These are phyloP conservation scores for Muscicapa striata DNA, from an alignment of 2,797 vertebrate species.

Conservation along the genomic window DNA sequence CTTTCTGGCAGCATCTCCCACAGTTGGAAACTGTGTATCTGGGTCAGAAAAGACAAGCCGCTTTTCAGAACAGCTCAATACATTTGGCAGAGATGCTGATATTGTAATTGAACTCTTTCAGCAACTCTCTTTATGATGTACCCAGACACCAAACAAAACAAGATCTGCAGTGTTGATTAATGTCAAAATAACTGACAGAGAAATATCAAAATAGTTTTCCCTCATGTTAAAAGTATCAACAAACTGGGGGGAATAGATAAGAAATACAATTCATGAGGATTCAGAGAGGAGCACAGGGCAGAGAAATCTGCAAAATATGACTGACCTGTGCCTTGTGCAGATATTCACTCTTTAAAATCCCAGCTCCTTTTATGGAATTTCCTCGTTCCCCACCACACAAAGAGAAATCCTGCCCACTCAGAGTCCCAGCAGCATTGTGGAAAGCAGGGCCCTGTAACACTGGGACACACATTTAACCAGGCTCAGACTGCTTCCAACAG, in stretches of 20 bases:
- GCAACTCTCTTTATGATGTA: constrained; percentile 73
- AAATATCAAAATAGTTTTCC: constrained; percentile 66
- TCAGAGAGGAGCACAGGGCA: not conserved
- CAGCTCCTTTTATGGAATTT: not conserved
- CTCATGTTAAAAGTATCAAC: constrained; percentile 50
- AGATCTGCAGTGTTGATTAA: constrained; percentile 67
- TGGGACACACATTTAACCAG: not conserved
- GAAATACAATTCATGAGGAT: constrained; percentile 2
- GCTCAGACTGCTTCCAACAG: not conserved
- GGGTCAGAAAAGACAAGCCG: constrained; percentile 78
- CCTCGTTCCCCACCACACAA: not conserved
- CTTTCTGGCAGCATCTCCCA: constrained; percentile 74
- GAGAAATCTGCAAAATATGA: not conserved
- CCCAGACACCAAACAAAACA: constrained; percentile 67
- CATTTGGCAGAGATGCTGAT: constrained; percentile 70
- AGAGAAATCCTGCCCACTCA: not conserved
- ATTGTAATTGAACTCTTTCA: constrained; percentile 75
- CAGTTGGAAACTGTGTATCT: constrained; percentile 77
- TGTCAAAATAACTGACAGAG: constrained; percentile 63
- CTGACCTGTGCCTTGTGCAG: not conserved
- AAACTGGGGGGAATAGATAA: constrained; percentile 16
- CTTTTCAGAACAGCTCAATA: constrained; percentile 75
- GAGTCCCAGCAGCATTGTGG: not conserved
- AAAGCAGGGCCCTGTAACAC: not conserved
- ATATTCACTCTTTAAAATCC: not conserved